Base-by-base conservation (phyloP, 2,888 invertebrate genomes). In the Drosophila merina region DNA sequence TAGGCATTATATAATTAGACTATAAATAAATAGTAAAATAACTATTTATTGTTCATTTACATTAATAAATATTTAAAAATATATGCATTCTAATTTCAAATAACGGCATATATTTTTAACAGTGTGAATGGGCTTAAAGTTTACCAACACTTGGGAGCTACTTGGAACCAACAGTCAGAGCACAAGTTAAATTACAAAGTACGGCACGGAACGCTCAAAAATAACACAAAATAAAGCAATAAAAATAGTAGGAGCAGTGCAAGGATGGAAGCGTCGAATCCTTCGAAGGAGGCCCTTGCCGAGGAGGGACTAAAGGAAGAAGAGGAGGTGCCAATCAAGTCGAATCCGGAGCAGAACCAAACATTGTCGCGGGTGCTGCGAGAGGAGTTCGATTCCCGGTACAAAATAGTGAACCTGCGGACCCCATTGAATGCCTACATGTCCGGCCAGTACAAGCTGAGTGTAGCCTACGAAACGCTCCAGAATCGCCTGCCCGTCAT, bases 401-500 rank as follows among this genome's bases (percentile, higher is more conserved):
- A 92, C 68, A 86, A 91, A 14, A 91, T 94, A 49, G 75, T 93
- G 42, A 93, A 93, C 72, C 90, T 92, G 2, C 74, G 79, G 0
- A 94, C 95, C 0, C 95, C 95, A 0, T 91, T 93, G 10, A 94
- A 94, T 85, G 86, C 92, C 1, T 91, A 92, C 10, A 90, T 95
- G 51, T 93, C 94, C 48, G 95, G 94, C 0, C 94, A 94, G 54
- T 95, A 94, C 82, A 91, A 90, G 71, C 86, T 71, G 93, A 96
- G 96, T 89, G 96, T 95, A 91, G 98, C 97, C 0, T 97, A 96
- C 91, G 93, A 93, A 74, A 97, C 98, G 0, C 93, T 99, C 20
- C 96, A 95, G 79, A 96, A 97, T 80, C 93, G 98, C 64, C 91
- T 98, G 76, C 99, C 99, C 0, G 93, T 97, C 0, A 98, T 98